These are phyloP conservation scores for Thalassophryne amazonica DNA, from an alignment of 2,797 vertebrate genomes.

Conservation along the genomic window DNA sequence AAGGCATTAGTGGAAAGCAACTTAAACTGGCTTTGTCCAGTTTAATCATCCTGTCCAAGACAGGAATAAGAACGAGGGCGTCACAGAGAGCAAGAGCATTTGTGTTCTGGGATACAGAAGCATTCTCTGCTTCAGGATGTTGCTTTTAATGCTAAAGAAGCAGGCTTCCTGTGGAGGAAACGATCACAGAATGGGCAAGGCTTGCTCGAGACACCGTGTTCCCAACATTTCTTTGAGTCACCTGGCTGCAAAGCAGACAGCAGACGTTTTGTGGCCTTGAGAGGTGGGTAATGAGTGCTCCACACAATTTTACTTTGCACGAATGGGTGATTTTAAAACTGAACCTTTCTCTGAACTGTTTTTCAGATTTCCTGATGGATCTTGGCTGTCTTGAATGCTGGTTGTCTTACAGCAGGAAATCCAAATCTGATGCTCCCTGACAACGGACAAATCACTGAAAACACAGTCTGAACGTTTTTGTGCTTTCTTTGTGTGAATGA, in stretches of 20 bases:
- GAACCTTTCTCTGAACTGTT: too few relatives aligned
- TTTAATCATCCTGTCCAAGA: conserved; percentile 20
- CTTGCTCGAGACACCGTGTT: conserved; percentile 57
- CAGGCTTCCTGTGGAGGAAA: conserved; percentile 80
- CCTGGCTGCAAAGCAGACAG: conserved; percentile 12
- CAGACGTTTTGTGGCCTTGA: background rate
- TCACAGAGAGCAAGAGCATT: conserved; percentile 48
- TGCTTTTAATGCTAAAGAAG: conserved; percentile 77
- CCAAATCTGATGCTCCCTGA: background rate
- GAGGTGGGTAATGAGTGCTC: conserved; percentile 29
- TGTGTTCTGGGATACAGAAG: conserved; percentile 76
- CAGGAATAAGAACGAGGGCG: conserved; percentile 4
- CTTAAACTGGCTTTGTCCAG: conserved; percentile 13
- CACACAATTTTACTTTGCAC: background rate
- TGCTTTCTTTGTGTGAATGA: background rate
- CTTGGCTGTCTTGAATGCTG: conserved; percentile 9
- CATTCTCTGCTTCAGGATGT: conserved; percentile 79
- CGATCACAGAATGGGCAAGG: conserved; percentile 74
- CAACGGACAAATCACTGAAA: conserved; percentile 7
- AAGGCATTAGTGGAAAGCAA: conserved; percentile 13
- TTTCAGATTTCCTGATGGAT: conserved; percentile 38
- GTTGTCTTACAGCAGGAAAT: background rate
- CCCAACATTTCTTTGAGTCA: conserved; percentile 54
- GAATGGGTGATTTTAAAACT: too few relatives aligned
- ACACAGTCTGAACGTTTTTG: background rate